Evolutionary conservation across 2,113 vertebrate genomes (phyloP), one percentile per base, ranked within the genome.

Genomic region (Mellivora capensis): DNA sequence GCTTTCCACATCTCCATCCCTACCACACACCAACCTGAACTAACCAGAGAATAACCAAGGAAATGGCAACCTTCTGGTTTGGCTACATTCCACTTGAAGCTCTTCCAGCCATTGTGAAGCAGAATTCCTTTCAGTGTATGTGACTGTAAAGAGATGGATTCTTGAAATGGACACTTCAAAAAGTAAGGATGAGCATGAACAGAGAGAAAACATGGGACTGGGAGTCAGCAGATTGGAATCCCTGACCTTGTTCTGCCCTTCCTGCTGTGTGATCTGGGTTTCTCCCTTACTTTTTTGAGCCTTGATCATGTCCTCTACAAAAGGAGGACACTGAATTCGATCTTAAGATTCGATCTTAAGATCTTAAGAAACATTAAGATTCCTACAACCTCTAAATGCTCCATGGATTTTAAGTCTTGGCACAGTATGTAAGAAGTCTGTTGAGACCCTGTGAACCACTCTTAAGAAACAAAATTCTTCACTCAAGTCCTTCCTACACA

Each of bases 91-190:
- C 83, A 79, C 61, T 31, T 87, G 92, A 91, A 6, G n/a, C 71
- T 84, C 64, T 87, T 91, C 71, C 52, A 94, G 62, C 18, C 82
- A 44, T n/a, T 52, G 34, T 21, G 44, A 82, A 79, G 44, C 37
- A n/a, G 91, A 88, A 93, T 93, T 96, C 94, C 67, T 97, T 97
- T 93, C 27, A 37, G 79, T 74, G 42, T 74, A 54, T 76, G 79
- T 87, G 91, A 83, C 44, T 80, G 39, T 80, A 79, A 96, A 93
- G 94, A 91, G 79, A 95, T 84, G 95, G 31, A 13, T 89, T 88
- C 89, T 93, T 94, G 79, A 91, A 57, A 72, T 52, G n/a, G 69
- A 93, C 79, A 39, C 34, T 42, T 74, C 42, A 54, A 34, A 85
- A 81, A 96, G 37, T 47, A 76, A 86, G 42, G 31, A 62, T 54